Evolutionary conservation across 2,888 invertebrate species (phyloP).

Genomic region (Nemurella pictetii): DNA sequence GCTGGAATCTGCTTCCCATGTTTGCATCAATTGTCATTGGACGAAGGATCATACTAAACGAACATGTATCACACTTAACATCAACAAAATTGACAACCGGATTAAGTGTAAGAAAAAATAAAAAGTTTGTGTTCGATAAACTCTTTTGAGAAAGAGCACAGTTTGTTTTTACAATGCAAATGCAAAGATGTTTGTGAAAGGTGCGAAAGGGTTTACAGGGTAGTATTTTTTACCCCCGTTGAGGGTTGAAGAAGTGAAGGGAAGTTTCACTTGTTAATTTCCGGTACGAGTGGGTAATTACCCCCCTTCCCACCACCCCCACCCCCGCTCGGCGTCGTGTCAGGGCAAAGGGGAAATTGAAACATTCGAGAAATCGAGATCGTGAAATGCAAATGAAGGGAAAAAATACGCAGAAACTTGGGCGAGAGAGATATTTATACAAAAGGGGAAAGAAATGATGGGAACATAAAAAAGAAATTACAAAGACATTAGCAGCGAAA

Average conservation of each 20-base stretch:
- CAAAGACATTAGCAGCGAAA: constrained; percentile 27
- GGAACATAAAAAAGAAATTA: constrained; percentile 29
- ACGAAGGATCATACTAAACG: no score
- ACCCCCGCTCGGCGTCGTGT: background rate
- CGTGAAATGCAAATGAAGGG: constrained; percentile 30
- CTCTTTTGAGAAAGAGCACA: no score
- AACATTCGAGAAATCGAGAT: constrained; percentile 39
- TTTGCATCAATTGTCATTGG: no score
- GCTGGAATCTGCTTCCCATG: no score
- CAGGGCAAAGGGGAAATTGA: constrained; percentile 34
- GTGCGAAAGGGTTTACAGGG: background rate
- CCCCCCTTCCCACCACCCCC: background rate
- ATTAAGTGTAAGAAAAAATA: no score
- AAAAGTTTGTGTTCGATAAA: no score
- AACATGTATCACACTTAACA: no score
- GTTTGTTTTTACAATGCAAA: background rate
- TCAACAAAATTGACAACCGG: no score
- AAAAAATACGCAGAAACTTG: constrained; percentile 13
- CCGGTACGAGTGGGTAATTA: constrained; percentile 40
- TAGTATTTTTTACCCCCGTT: background rate
- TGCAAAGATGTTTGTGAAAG: background rate
- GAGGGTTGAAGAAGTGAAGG: background rate
- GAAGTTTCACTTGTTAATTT: constrained; percentile 41
- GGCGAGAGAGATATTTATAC: background rate
- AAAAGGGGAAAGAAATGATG: constrained; percentile 17